These are phyloP conservation scores for Leistus spinibarbis DNA, from an alignment of 2,888 invertebrate species.

Conservation along the genomic window DNA sequence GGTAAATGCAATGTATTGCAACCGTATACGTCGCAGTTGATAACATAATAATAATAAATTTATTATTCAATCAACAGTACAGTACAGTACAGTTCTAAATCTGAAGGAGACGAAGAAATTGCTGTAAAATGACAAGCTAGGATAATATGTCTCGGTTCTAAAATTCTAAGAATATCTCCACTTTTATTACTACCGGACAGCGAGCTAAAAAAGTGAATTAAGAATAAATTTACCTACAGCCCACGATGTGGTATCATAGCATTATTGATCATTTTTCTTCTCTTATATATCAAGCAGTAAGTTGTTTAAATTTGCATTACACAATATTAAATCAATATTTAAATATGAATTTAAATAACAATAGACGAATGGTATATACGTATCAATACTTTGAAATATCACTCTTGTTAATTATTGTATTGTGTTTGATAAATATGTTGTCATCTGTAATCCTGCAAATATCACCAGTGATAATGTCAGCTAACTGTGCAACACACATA, in stretches of 20 bases:
- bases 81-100: no score
- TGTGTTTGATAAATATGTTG: background rate
- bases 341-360: background rate
- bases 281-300: background rate
- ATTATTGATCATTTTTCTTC: background rate
- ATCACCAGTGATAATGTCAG: background rate
- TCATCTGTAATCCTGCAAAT: background rate
- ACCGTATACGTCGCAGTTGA: no score
- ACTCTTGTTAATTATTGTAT: background rate
- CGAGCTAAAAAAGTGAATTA: background rate
- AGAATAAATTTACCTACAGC: background rate
- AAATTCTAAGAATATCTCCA: no score
- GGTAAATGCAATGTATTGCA: no score
- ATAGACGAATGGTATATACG: background rate
- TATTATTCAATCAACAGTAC: no score
- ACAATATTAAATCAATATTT: background rate
- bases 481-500: background rate
- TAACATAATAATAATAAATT: no score
- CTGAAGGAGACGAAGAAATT: no score
- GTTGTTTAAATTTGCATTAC: background rate
- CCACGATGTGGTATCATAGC: background rate
- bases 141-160: no score
- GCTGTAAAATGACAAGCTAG: no score
- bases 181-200: no score
- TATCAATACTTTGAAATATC: background rate